These are phyloP conservation scores for Hypolimnas misippus DNA, from an alignment of 2,888 invertebrate species.

Conservation along the genomic window DNA sequence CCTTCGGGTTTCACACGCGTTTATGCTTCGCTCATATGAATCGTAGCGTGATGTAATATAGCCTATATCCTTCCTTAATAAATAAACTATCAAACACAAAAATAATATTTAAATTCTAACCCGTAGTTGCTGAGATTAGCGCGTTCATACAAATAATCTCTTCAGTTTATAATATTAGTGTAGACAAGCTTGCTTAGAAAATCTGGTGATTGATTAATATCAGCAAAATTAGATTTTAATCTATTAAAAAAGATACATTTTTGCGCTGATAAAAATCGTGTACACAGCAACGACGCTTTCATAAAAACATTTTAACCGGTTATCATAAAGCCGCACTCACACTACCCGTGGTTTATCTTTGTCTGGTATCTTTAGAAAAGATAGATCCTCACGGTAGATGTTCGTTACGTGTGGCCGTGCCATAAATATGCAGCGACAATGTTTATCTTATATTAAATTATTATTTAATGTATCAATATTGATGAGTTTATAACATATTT, in stretches of 20 bases:
- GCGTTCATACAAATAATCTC: no score
- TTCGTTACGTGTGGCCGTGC: conserved; percentile 1
- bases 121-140: no score
- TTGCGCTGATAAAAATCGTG: not conserved
- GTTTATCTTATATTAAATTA: conserved; percentile 1
- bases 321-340: conserved; percentile 18
- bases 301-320: conserved; percentile 19
- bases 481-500: not conserved
- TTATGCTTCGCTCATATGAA: no score
- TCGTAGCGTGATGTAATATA: no score
- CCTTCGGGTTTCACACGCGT: no score
- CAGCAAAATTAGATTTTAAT: not conserved
- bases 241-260: not conserved
- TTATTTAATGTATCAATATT: not conserved
- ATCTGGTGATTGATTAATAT: no score
- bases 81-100: no score
- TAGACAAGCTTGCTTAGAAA: no score
- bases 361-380: conserved; percentile 18
- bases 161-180: no score
- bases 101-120: no score
- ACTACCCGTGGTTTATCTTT: conserved; percentile 13
- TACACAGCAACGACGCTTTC: not conserved
- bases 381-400: not conserved
- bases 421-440: not conserved
- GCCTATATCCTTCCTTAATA: no score